Percentiles rank a stretch among this genome's conserved stretches.
Evolutionary conservation across 2,797 vertebrate genomes (phyloP).

Genomic region (Clarias pachynema): DNA sequence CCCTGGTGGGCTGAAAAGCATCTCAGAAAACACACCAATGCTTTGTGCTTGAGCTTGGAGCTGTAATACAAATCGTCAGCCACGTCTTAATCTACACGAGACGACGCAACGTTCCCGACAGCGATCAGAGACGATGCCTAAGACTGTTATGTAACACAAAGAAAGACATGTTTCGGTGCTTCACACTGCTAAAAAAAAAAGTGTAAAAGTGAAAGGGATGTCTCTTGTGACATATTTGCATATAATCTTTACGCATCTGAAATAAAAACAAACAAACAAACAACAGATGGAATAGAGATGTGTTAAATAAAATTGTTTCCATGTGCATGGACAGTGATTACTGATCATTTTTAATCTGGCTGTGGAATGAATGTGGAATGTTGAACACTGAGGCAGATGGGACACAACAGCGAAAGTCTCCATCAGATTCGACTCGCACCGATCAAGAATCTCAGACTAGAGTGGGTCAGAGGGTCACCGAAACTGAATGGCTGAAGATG

Average conservation of each 20-base stretch:
- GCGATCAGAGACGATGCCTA: too few species aligned
- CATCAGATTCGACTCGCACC: background rate
- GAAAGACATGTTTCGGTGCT: slow-evolving; percentile 4
- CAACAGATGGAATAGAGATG: slow-evolving; percentile 63
- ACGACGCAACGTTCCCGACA: too few species aligned
- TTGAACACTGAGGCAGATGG: background rate
- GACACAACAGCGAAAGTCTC: background rate
- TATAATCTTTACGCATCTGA: slow-evolving; percentile 69
- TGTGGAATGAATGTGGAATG: slow-evolving; percentile 63
- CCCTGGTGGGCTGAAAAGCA: background rate
- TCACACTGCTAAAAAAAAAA: slow-evolving; percentile 12
- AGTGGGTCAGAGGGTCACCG: background rate
- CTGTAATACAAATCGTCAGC: slow-evolving; percentile 46
- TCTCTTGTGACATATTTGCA: slow-evolving; percentile 73
- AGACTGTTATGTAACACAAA: slow-evolving; percentile 21
- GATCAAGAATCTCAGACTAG: background rate
- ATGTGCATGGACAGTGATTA: slow-evolving; percentile 63
- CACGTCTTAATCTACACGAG: too few species aligned
- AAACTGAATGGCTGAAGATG: background rate
- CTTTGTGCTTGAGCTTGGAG: slow-evolving; percentile 36
- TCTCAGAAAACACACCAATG: background rate
- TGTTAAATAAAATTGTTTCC: slow-evolving; percentile 60
- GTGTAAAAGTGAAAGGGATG: slow-evolving; percentile 44
- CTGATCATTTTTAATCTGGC: slow-evolving; percentile 74
- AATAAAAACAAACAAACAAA: slow-evolving; percentile 35